phyloP scores from a whole-genome alignment of 2,888 invertebrate species.

The Coelopa pilipes region DNA sequence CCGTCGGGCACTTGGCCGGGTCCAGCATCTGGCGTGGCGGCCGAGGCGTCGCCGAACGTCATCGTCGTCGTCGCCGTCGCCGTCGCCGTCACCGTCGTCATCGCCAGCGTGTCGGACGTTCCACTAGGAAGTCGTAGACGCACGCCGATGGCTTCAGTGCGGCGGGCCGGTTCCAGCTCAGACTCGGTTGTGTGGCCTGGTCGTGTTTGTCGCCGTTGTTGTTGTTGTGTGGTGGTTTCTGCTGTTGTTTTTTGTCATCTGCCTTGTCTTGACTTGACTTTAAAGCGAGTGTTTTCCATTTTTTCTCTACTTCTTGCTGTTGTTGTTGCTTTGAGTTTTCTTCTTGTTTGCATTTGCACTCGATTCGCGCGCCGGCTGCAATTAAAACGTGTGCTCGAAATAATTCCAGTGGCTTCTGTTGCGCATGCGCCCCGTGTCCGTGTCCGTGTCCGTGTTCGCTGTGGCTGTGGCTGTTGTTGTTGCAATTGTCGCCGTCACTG shows the following conservation, averaged over 20 bases:
- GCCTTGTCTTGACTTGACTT: neutral
- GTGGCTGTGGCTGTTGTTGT: too few relatives aligned
- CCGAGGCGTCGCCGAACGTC: too few relatives aligned
- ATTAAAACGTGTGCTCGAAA: slow-evolving; percentile 8
- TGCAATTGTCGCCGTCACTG: too few relatives aligned
- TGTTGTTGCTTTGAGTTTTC: slow-evolving; percentile 10
- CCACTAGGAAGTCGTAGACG: slow-evolving; percentile 16
- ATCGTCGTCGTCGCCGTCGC: too few relatives aligned
- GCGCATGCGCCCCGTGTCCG: neutral
- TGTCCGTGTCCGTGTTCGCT: neutral
- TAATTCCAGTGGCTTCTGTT: neutral
- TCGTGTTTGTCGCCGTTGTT: too few relatives aligned
- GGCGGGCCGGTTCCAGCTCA: neutral
- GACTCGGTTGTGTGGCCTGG: neutral
- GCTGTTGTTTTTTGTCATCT: neutral
- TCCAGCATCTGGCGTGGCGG: slow-evolving; percentile 8
- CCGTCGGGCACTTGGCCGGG: slow-evolving; percentile 1
- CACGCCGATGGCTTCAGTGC: neutral
- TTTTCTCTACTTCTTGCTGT: neutral
- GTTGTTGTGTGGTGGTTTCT: too few relatives aligned
- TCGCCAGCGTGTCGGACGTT: too few relatives aligned
- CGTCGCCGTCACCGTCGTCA: neutral
- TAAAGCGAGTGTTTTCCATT: neutral
- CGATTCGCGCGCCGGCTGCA: neutral
- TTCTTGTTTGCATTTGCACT: slow-evolving; percentile 13